Base-by-base conservation (phyloP, 2,797 vertebrate species). In the Xiphorhynchus erythropygius region DNA sequence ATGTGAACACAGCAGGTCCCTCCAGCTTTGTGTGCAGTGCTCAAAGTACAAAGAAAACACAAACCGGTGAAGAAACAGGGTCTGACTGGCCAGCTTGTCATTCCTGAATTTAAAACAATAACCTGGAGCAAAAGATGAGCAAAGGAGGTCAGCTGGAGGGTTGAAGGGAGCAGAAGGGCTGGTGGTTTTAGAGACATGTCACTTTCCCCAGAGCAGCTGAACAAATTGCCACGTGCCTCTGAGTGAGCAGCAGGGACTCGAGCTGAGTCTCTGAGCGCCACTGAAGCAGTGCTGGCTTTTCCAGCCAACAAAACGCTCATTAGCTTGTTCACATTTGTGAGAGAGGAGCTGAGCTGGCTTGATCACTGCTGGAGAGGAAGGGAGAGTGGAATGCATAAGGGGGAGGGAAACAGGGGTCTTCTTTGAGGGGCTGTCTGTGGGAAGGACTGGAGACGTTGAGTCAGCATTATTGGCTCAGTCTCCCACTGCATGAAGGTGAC, bases 101-200 rank as follows among this genome's bases (percentile, higher is more conserved):
- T 97, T 92, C 93, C 80, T 89, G 90, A 87, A 89, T 92, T 87
- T 83, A 83, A 91, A 96, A 78, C 81, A 92, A 92, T 83, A 84
- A 69, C 92, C 59, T 39, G 42, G 30, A 71, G 89, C 62, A 91
- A 92, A 85, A 94, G 73, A 85, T 78, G 71, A 89, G 73, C 62
- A 59, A n/a, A 85, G 60, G 49, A 85, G 73, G 65, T 85, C 89
- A 76, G 25, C 13, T 79, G 65, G 59, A 69, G 50, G 12, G 23
- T 25, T 63, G 39, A 67, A 59, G 74, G 57, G 50, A 93, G 47
- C 69, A 78, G 69, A 71, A 92, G 37, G 24, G 10, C 30, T 35
- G 37, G 15, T 75, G 47, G 17, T 49, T 90, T 91, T 27, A 69
- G 55, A 73, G 73, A 27, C 23, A 18, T 55, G 39, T 84, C 47